phyloP scores from a whole-genome alignment of 1,140 invertebrate genomes.

The Tenebrio molitor region DNA sequence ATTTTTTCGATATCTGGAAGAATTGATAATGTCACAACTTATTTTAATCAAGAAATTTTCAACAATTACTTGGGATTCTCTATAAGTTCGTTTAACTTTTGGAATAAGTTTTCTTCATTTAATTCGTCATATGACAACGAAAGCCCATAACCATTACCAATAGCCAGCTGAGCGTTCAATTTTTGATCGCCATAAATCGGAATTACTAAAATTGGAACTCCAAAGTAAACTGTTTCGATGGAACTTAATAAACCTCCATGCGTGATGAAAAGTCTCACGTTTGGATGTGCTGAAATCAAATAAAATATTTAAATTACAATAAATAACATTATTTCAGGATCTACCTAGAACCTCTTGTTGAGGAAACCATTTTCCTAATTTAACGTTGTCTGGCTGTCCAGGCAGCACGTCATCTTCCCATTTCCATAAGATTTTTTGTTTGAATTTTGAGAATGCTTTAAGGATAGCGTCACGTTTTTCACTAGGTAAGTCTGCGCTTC shows the following conservation, averaged over 20 bases:
- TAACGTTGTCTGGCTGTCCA: constrained; percentile 51
- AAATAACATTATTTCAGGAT: no score
- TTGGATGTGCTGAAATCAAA: constrained; percentile 69
- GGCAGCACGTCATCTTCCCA: constrained; percentile 70
- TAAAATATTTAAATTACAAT: no score
- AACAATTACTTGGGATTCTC: constrained; percentile 60
- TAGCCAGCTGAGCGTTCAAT: constrained; percentile 66
- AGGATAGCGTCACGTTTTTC: constrained; percentile 59
- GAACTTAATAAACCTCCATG: constrained; percentile 71
- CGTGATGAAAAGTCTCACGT: constrained; percentile 69
- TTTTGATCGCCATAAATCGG: constrained; percentile 71
- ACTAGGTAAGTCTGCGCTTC: constrained; percentile 66
- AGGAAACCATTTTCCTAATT: constrained; percentile 25
- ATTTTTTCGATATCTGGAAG: constrained; percentile 52
- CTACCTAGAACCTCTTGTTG: constrained; percentile 55
- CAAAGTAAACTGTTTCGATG: constrained; percentile 69
- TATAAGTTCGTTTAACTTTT: constrained; percentile 57
- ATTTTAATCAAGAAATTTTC: no score
- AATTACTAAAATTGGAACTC: constrained; percentile 69
- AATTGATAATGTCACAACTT: no score
- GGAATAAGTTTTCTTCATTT: constrained; percentile 57
- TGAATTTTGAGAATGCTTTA: constrained; percentile 60
- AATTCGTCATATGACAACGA: constrained; percentile 59
- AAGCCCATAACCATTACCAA: constrained; percentile 62
- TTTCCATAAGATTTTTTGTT: constrained; percentile 69